Evolutionary conservation across 2,888 invertebrate genomes (phyloP).

Genomic region (Germaria angustata): DNA sequence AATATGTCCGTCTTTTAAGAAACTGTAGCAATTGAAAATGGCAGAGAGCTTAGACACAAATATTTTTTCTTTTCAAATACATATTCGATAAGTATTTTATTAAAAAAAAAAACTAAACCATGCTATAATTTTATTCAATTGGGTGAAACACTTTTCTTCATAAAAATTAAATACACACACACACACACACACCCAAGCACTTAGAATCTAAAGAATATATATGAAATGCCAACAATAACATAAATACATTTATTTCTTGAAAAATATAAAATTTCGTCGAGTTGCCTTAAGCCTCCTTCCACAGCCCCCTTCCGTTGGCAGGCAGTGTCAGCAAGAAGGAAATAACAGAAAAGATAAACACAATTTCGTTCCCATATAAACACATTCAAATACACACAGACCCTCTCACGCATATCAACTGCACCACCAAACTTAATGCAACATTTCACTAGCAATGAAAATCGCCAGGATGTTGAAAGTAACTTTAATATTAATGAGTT

Average conservation of each 20-base stretch:
- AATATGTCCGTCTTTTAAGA: too few relatives aligned
- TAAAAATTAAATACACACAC: neutral
- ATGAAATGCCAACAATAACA: slow-evolving; percentile 40
- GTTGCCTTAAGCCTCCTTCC: neutral
- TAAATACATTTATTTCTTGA: slow-evolving; percentile 18
- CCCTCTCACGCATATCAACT: slow-evolving; percentile 6
- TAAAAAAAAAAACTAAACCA: too few relatives aligned
- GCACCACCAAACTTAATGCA: slow-evolving; percentile 57
- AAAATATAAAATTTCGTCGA: slow-evolving; percentile 16
- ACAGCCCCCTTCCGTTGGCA: too few relatives aligned
- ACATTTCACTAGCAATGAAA: slow-evolving; percentile 59
- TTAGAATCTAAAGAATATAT: neutral
- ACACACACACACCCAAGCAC: too few relatives aligned
- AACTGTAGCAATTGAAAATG: too few relatives aligned
- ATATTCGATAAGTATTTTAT: too few relatives aligned
- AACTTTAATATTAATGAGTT: neutral
- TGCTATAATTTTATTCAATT: neutral
- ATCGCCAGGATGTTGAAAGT: slow-evolving; percentile 11
- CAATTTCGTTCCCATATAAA: neutral
- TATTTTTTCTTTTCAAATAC: too few relatives aligned
- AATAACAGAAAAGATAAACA: neutral
- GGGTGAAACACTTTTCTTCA: neutral
- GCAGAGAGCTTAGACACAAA: too few relatives aligned
- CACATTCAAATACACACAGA: neutral
- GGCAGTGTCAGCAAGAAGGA: neutral